Conservation (phyloP, 2,888 invertebrate species). For the Pseudococcus viburni region DNA sequence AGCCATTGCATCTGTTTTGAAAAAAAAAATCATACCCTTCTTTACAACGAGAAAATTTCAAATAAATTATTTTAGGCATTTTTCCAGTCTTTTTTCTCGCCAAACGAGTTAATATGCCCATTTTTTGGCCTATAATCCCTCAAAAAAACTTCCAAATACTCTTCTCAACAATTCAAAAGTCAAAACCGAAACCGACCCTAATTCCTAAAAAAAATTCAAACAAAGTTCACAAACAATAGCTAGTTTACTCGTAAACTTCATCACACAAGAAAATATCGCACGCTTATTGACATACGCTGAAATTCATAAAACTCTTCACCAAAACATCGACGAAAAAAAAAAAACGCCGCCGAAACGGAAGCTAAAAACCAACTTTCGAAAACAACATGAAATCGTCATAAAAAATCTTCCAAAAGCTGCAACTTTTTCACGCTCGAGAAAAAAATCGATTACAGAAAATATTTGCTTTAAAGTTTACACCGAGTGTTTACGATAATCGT, state of each 20-base stretch:
- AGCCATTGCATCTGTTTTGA: too few relatives aligned
- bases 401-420: not conserved
- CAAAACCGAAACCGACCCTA: not conserved
- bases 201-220: not conserved
- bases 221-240: not conserved
- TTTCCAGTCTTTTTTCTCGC: too few relatives aligned
- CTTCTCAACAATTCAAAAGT: not conserved
- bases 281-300: not conserved
- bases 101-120: too few relatives aligned
- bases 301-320: not conserved
- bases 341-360: not conserved
- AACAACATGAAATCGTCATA: not conserved
- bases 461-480: conserved; percentile 15
- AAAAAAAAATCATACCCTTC: too few relatives aligned
- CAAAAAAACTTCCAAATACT: too few relatives aligned
- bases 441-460: conserved; percentile 25
- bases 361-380: not conserved
- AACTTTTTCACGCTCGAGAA: conserved; percentile 27
- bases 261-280: not conserved
- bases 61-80: too few relatives aligned
- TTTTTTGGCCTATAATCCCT: too few relatives aligned
- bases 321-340: not conserved
- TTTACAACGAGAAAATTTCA: too few relatives aligned
- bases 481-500: conserved; percentile 49
- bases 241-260: not conserved